These are phyloP conservation scores for Perca flavescens DNA, from an alignment of 2,113 vertebrate species.

Conservation along the genomic window DNA sequence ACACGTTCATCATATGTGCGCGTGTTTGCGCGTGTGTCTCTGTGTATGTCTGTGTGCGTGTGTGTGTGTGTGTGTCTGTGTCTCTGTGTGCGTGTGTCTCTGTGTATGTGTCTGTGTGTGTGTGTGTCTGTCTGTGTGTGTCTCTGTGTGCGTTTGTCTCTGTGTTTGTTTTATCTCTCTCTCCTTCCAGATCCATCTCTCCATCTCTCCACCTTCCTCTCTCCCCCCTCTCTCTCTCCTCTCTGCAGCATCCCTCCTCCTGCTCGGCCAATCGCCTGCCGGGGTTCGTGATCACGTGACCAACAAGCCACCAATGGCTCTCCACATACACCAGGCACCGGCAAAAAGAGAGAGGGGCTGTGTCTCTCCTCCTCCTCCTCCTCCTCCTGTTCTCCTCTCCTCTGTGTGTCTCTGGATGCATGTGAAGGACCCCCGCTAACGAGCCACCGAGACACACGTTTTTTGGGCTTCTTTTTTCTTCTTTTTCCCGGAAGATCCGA, in stretches of 20 bases:
- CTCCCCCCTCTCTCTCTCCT: conserved; percentile 58
- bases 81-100: no score
- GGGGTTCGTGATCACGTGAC: conserved; percentile 82
- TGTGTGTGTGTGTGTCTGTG: no score
- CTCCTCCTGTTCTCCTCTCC: conserved; percentile 1
- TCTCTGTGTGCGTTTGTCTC: not conserved
- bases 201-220: conserved; percentile 49
- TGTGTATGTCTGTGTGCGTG: no score
- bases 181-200: conserved; percentile 64
- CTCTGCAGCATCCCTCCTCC: conserved; percentile 67
- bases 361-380: conserved; percentile 34
- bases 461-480: not conserved
- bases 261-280: conserved; percentile 84
- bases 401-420: conserved; percentile 38
- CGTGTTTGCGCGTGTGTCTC: no score
- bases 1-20: no score
- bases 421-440: conserved; percentile 11
- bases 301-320: conserved; percentile 55
- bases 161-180: conserved; percentile 23
- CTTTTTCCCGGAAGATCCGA: not conserved
- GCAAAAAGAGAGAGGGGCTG: conserved; percentile 87
- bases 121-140: not conserved
- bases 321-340: conserved; percentile 73
- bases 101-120: not conserved
- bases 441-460: not conserved